Percentiles rank a stretch among this genome's conserved stretches.
phyloP scores from a whole-genome alignment of 2,113 vertebrate species.

The Scomber colias region DNA sequence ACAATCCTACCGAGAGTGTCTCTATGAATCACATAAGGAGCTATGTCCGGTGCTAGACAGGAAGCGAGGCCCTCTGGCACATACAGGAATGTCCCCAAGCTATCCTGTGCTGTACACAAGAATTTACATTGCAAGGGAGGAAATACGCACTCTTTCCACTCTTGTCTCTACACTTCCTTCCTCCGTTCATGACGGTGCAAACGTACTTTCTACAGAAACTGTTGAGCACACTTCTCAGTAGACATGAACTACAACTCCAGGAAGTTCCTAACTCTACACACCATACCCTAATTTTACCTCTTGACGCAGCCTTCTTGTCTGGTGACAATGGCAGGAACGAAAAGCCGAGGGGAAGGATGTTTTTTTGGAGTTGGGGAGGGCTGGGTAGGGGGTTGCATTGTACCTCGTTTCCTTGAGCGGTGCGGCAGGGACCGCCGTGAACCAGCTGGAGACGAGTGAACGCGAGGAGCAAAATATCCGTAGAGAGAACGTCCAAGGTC shows the following conservation, averaged over 20 bases:
- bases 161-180: conserved; percentile 58
- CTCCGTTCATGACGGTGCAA: conserved; percentile 17
- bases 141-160: conserved; percentile 26
- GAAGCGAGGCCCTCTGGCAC: conserved; percentile 31
- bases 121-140: conserved; percentile 20
- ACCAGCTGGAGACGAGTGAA: conserved; percentile 56
- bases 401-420: conserved; percentile 79
- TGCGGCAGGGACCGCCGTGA: conserved; percentile 49
- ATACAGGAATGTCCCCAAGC: conserved; percentile 1
- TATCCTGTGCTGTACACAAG: conserved; percentile 6
- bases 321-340: conserved; percentile 84
- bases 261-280: conserved; percentile 55
- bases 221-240: conserved; percentile 18
- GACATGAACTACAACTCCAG: conserved; percentile 48
- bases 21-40: conserved; percentile 38
- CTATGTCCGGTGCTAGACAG: conserved; percentile 44
- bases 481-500: conserved; percentile 53
- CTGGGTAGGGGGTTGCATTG: conserved; percentile 60
- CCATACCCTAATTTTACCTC: conserved; percentile 74
- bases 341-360: conserved; percentile 70
- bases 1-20: conserved; percentile 22
- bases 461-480: conserved; percentile 51
- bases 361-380: conserved; percentile 43
- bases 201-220: conserved; percentile 35
- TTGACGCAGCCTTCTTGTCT: conserved; percentile 67